A percentile compares a stretch with the other conserved stretches of the same genome.
phyloP scores from a whole-genome alignment of 35 echinoderm and acorn worm species.

The Eucidaris tribuloides region DNA sequence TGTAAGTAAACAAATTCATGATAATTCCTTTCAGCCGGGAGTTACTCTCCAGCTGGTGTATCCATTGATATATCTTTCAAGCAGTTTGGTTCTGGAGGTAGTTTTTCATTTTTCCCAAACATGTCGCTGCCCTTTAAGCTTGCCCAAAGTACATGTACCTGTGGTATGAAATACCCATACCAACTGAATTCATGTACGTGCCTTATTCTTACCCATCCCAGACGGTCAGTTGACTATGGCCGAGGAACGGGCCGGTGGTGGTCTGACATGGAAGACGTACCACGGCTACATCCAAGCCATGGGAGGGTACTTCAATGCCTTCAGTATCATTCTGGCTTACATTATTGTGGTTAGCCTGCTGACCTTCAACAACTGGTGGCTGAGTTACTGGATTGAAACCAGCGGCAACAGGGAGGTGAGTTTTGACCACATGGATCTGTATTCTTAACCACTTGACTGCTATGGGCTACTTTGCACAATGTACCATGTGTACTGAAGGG shows the following conservation, averaged over 20 bases:
- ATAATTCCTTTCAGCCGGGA: no score
- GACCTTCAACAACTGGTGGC: conserved; percentile 98
- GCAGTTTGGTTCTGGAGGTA: no score
- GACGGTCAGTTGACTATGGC: conserved; percentile 61
- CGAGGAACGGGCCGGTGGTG: conserved; percentile 54
- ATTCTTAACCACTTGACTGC: no score
- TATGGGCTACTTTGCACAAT: no score
- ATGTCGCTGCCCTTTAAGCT: no score
- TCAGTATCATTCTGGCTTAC: conserved; percentile 47
- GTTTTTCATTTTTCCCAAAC: no score
- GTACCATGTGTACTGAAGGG: no score
- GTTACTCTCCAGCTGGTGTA: no score
- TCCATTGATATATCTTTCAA: no score
- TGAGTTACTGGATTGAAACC: conserved; percentile 69
- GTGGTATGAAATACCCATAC: not conserved
- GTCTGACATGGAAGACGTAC: conserved; percentile 63
- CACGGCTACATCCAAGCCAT: conserved; percentile 78
- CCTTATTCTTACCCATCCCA: not conserved
- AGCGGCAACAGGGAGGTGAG: not conserved
- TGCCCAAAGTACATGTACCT: no score
- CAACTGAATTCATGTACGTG: not conserved
- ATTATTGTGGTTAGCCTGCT: conserved; percentile 41
- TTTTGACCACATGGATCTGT: no score
- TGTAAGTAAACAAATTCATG: no score
- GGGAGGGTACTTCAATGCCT: conserved; percentile 73